Base-by-base conservation (phyloP, 2,888 invertebrate genomes). In the Adelphocoris suturalis region DNA sequence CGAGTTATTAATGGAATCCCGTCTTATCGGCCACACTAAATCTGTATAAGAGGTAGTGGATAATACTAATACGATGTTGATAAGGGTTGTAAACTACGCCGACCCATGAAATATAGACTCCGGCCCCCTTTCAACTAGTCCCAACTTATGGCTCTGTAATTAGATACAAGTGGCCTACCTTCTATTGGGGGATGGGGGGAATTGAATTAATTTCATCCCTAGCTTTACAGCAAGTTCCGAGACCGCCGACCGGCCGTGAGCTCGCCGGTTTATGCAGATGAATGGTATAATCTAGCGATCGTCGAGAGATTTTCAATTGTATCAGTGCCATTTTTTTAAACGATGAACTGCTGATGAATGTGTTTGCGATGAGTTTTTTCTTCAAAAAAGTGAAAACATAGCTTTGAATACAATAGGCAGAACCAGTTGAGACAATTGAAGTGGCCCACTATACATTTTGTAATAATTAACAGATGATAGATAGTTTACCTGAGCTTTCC, bases 11-110 rank as follows among this genome's bases (percentile, higher is more conserved):
- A 86, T 86, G 86, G 86, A 86, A 61, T n/a, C 47, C 16, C 12
- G 68, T 47, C 86, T 86, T 86, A 86, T 86, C 86, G 75, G 75
- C n/a, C 47, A 48, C 28, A 27, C 75, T 86, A 86, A 86, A 86
- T 86, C 86, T 86, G 86, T 75, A 86, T 75, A 86, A 37, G 86
- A 75, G 75, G 68, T 86, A 61, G 86, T 27, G 86, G 86, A 86
- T 86, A 86, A 86, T 68, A 86, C 86, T 86, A 86, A 86, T 86
- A 86, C 86, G 86, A 23, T 86, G 86, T 75, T 86, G 86, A 86
- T 86, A 86, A 86, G 68, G 86, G 86, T 47, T 82, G 82, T 82
- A 82, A 82, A 82, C 82, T 82, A 82, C 82, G 52, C 23, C 82
- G 27, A 14, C 23, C 82, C 5, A 23, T 82, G 82, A 82, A 52